A percentile compares a stretch with the other conserved stretches of the same genome.
Evolutionary conservation across 2,113 vertebrate genomes (phyloP).

Genomic region (Rhodinocichla rosea): DNA sequence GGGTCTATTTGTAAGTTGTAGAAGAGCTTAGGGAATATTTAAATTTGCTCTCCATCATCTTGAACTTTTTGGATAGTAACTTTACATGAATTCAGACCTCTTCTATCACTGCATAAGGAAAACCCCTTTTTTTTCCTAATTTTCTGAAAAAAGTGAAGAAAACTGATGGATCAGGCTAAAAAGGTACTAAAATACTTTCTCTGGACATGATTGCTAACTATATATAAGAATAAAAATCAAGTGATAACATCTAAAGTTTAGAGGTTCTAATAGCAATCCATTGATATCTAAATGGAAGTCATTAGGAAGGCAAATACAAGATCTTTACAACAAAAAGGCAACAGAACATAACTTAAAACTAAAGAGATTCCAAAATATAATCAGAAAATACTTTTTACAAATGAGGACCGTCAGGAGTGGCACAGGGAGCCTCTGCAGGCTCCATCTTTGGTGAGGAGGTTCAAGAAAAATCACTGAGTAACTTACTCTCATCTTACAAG

Average conservation of each 20-base stretch:
- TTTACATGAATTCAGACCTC: not conserved
- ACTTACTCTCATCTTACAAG: not conserved
- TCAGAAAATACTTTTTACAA: not conserved
- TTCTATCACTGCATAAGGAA: not conserved
- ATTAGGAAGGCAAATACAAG: not conserved
- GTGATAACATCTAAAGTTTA: not conserved
- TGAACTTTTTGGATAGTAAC: not conserved
- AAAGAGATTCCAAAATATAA: not conserved
- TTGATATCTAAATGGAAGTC: not conserved
- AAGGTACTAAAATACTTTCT: not conserved
- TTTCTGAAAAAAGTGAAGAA: not conserved
- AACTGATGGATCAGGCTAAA: not conserved
- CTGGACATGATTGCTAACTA: not conserved
- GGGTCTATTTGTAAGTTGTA: not conserved
- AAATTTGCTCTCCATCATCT: not conserved
- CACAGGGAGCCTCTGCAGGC: not conserved
- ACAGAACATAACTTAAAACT: not conserved
- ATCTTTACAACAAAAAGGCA: not conserved
- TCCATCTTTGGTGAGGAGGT: not conserved
- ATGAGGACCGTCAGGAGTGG: not conserved
- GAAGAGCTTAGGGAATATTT: not conserved
- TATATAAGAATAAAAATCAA: not conserved
- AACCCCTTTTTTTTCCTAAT: fast-evolving
- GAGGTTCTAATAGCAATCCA: not conserved
- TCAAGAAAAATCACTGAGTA: not conserved